Evolutionary conservation across 2,797 vertebrate genomes (phyloP).

Genomic region (Poeciliopsis gracilis): DNA sequence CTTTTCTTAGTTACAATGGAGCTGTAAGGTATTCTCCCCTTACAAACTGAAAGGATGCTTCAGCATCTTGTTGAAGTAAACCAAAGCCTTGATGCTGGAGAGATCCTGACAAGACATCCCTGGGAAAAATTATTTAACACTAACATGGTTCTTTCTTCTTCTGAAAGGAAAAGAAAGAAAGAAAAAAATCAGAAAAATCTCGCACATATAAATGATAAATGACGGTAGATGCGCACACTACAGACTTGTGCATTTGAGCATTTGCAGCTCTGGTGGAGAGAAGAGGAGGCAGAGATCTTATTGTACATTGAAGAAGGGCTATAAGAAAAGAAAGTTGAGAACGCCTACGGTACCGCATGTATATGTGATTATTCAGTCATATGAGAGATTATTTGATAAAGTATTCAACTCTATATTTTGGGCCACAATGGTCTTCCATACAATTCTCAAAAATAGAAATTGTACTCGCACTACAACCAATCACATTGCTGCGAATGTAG

Average conservation of each 20-base stretch:
- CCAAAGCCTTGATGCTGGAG: neutral
- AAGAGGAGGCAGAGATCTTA: neutral
- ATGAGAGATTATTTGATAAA: neutral
- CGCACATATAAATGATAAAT: constrained; percentile 1
- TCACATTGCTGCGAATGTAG: constrained; percentile 51
- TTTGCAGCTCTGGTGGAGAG: neutral
- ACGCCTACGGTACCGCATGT: neutral
- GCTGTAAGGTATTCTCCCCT: neutral
- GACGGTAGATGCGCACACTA: neutral
- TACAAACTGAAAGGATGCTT: neutral
- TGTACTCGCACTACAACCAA: constrained; percentile 31
- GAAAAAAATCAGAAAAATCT: neutral
- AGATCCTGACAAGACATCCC: neutral
- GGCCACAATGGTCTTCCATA: neutral
- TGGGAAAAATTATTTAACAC: neutral
- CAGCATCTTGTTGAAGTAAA: neutral
- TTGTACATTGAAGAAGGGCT: neutral
- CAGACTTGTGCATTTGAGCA: neutral
- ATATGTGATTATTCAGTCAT: neutral
- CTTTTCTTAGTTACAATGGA: neutral
- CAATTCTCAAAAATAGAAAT: constrained; percentile 21
- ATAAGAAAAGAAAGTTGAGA: neutral
- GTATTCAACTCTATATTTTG: neutral
- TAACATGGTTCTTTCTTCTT: neutral
- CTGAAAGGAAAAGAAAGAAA: neutral